Percentiles rank a stretch among this genome's conserved stretches.
phyloP scores from a whole-genome alignment of 2,113 vertebrate genomes.

The Orientallactaga bullata region DNA sequence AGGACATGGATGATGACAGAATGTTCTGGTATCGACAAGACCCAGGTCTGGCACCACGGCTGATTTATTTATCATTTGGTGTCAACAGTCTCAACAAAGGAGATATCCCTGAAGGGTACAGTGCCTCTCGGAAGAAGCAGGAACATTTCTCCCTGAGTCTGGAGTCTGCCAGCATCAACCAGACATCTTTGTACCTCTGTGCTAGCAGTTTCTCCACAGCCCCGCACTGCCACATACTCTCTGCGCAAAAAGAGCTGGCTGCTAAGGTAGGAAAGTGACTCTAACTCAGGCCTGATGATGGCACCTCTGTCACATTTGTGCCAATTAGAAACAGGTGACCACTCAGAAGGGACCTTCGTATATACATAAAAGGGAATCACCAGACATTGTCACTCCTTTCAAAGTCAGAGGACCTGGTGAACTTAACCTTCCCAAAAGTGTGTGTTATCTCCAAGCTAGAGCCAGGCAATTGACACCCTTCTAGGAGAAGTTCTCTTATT shows the following conservation, averaged over 20 bases:
- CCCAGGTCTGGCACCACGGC: not conserved
- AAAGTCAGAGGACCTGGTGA: not conserved
- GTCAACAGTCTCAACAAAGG: accelerated
- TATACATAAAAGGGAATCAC: accelerated
- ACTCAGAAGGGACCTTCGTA: accelerated
- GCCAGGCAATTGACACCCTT: accelerated
- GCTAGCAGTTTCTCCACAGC: conserved; percentile 78
- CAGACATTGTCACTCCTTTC: not conserved
- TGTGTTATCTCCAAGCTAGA: not conserved
- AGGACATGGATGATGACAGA: not conserved
- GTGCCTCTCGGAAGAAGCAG: accelerated
- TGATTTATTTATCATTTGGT: conserved; percentile 31
- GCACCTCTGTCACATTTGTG: accelerated
- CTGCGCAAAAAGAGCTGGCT: conserved; percentile 74
- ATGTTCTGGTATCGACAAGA: conserved; percentile 73
- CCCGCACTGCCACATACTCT: conserved; percentile 58
- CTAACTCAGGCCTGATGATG: not conserved
- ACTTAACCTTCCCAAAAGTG: not conserved
- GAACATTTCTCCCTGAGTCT: conserved; percentile 55
- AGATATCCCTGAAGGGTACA: conserved; percentile 2
- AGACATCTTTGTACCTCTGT: conserved; percentile 76
- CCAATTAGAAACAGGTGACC: not conserved
- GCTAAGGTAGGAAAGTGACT: accelerated
- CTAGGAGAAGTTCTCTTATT: not conserved
- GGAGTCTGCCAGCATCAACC: conserved; percentile 39